Conservation (phyloP, 2,113 vertebrate species). For the Orthochromis malagaraziensis region DNA sequence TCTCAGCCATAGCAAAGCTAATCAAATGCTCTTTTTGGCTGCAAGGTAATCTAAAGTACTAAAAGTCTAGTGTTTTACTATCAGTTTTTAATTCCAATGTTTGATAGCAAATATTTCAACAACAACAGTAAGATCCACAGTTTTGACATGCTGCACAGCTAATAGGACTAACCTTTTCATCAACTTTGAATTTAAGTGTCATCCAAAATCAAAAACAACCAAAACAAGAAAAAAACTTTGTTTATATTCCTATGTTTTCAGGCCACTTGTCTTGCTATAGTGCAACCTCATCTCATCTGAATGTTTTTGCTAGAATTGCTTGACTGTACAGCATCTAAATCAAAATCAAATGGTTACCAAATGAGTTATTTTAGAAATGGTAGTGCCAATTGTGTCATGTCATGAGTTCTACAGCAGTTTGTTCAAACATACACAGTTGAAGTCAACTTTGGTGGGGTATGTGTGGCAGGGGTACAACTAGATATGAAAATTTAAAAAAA, state of each 20-base stretch:
- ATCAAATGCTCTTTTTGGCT: neutral
- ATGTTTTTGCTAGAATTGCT: neutral
- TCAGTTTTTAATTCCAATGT: neutral
- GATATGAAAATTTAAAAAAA: rapidly evolving
- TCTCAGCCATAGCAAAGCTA: neutral
- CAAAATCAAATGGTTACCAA: neutral
- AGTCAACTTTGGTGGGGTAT: neutral
- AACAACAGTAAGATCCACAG: neutral
- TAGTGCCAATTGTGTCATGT: neutral
- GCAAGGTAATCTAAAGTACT: neutral
- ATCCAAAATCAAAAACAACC: neutral
- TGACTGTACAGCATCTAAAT: rapidly evolving
- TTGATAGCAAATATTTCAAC: neutral
- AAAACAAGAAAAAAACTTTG: neutral
- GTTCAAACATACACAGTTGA: neutral
- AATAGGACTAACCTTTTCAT: neutral
- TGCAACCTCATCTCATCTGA: neutral
- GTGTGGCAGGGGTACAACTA: neutral
- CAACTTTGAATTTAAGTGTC: neutral
- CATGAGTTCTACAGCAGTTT: neutral
- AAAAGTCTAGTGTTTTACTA: neutral
- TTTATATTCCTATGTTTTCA: rapidly evolving
- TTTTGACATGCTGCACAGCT: neutral
- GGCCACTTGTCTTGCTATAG: neutral
- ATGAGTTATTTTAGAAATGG: neutral